A percentile compares a stretch with the other conserved stretches of the same genome.
Conservation (phyloP, 2,113 vertebrate genomes). For the Pangasianodon gigas region DNA sequence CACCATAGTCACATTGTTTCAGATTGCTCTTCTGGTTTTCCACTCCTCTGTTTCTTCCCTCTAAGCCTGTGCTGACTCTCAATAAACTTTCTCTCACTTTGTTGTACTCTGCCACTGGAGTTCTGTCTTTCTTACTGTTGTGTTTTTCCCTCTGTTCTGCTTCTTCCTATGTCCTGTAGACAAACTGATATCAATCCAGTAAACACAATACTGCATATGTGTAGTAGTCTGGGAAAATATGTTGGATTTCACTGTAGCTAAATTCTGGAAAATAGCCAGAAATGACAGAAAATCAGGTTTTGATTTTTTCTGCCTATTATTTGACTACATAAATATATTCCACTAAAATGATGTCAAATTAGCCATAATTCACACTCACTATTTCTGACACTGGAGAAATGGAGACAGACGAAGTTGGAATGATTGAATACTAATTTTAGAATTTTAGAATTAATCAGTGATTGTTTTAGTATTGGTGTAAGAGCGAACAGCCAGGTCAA, state of each 20-base stretch:
- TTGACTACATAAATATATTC: neutral
- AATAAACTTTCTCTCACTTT: constrained; percentile 64
- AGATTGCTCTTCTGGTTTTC: constrained; percentile 23
- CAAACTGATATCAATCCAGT: neutral
- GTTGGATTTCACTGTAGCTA: neutral
- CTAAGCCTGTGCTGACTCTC: constrained; percentile 51
- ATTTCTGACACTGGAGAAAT: neutral
- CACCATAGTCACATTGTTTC: constrained; percentile 26
- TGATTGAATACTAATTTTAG: neutral
- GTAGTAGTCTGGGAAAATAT: neutral
- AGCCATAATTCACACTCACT: neutral
- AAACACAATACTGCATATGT: neutral
- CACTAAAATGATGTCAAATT: neutral
- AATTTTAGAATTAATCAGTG: neutral
- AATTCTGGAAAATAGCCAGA: neutral
- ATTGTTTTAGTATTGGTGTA: neutral
- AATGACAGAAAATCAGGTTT: neutral
- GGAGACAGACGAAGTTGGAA: neutral
- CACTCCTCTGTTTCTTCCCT: constrained; percentile 38
- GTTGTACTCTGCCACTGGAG: constrained; percentile 46
- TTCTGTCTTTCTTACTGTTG: constrained; percentile 40
- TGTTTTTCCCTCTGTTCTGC: neutral
- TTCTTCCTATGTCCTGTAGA: neutral
- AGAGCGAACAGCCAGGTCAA: neutral
- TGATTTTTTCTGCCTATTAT: too few species aligned